Conservation (phyloP, 2,888 invertebrate species). For the Acronicta alni region DNA sequence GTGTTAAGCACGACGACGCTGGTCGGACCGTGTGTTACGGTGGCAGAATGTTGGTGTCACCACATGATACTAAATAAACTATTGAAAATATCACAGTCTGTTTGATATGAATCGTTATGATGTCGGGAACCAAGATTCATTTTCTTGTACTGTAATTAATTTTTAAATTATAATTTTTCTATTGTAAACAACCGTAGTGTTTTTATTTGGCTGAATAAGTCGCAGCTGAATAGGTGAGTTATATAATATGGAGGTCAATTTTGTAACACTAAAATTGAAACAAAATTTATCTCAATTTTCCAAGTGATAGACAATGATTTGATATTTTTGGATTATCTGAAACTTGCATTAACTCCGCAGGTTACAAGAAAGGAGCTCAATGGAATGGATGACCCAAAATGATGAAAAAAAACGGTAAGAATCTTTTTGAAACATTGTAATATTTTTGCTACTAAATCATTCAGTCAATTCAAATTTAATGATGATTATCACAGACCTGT, state of each 20-base stretch:
- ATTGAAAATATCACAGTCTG: conserved; percentile 47
- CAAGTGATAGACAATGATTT: conserved; percentile 4
- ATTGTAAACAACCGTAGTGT: conserved; percentile 78
- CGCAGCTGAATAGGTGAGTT: conserved; percentile 62
- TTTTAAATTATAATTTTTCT: conserved; percentile 89
- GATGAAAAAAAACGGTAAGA: conserved; percentile 8
- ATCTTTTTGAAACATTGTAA: not conserved
- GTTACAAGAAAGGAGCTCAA: too few species aligned
- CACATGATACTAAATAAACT: conserved; percentile 49
- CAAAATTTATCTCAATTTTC: too few species aligned
- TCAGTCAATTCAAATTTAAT: conserved; percentile 27
- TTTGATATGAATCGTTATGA: conserved; percentile 57
- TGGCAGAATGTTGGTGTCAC: conserved; percentile 30
- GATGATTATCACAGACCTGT: conserved; percentile 80
- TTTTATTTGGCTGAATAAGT: conserved; percentile 60
- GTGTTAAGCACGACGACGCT: conserved; percentile 64
- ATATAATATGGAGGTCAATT: conserved; percentile 9
- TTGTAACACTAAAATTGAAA: not conserved
- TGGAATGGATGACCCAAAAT: not conserved
- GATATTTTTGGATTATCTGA: not conserved
- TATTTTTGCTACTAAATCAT: too few species aligned
- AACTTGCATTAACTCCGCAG: conserved; percentile 20
- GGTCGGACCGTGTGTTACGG: conserved; percentile 49
- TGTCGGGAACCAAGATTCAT: conserved; percentile 65
- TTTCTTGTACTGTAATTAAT: conserved; percentile 87